Evolutionary conservation across 2,888 invertebrate genomes (phyloP), one percentile per base, ranked within the genome.

Genomic region (Agrotis clavis): DNA sequence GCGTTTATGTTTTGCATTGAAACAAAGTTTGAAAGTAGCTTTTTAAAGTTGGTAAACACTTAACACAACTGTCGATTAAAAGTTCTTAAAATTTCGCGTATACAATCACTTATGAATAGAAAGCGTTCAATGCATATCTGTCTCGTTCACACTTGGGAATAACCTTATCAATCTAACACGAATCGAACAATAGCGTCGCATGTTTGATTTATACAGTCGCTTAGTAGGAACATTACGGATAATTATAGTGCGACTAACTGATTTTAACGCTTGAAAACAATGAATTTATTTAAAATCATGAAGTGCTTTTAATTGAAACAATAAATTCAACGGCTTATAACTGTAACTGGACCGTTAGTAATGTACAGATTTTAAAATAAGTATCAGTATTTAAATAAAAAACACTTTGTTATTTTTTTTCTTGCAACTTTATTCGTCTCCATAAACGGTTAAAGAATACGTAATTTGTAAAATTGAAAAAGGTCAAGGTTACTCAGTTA

Each of bases 151-250:
- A 95, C 96, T 94, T 90, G 92, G 92, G 94, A 92, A 94, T 94
- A 94, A 94, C 94, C 94, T 95, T 95, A 96, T 96, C 96, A 96
- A 96, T 96, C 95, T 95, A 94, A 94, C 95, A 92, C 93, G 95
- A 96, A 95, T 96, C 96, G 95, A 96, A 96, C 95, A 96, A 96
- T 95, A 96, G 96, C 93, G 92, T 94, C 95, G 94, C 95, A 94
- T 95, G 95, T 96, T 95, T 96, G 96, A 96, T 96, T 96, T 96
- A 96, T 95, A 94, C 93, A 95, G 93, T 95, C 96, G 96, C 95
- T 96, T 96, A 96, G 96, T 95, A 94, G 94, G 94, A 96, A 94
- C 95, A 96, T 96, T 96, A 95, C 93, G 93, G 94, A 94, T 96
- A 96, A 96, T 95, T 95, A 95, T 95, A 95, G 92, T 82, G 81